Conservation (phyloP, 2,888 invertebrate species). For the Phyllotreta striolata region DNA sequence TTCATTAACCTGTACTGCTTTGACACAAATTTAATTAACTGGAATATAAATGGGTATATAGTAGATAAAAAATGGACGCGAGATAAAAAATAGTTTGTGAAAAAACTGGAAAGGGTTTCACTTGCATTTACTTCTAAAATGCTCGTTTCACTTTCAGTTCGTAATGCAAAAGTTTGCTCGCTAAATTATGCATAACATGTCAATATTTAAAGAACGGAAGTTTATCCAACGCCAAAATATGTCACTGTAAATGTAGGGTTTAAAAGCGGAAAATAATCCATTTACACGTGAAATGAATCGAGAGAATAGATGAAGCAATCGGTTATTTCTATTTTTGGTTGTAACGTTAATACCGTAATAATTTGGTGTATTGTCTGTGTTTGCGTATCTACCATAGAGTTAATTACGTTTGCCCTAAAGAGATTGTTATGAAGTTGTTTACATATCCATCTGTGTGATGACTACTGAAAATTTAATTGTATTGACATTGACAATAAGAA, state of each 20-base stretch:
- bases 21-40: conserved; percentile 31
- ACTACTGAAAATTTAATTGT: conserved; percentile 16
- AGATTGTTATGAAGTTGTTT: conserved; percentile 28
- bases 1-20: conserved; percentile 27
- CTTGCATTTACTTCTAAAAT: background rate
- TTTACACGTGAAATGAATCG: no score
- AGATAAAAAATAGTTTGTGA: conserved; percentile 4
- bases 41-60: conserved; percentile 22
- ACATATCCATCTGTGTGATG: conserved; percentile 19
- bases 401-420: conserved; percentile 28
- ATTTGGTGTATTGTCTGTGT: conserved; percentile 29
- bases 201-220: no score
- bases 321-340: conserved; percentile 24
- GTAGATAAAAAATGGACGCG: background rate
- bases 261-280: no score
- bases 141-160: background rate
- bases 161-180: background rate
- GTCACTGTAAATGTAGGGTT: no score
- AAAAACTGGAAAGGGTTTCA: background rate
- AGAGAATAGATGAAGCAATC: background rate
- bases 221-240: no score
- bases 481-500: conserved; percentile 14
- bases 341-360: conserved; percentile 22
- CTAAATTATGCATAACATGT: no score
- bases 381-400: conserved; percentile 21